Evolutionary conservation across 2,113 vertebrate species (phyloP).

Genomic region (Lota lota): DNA sequence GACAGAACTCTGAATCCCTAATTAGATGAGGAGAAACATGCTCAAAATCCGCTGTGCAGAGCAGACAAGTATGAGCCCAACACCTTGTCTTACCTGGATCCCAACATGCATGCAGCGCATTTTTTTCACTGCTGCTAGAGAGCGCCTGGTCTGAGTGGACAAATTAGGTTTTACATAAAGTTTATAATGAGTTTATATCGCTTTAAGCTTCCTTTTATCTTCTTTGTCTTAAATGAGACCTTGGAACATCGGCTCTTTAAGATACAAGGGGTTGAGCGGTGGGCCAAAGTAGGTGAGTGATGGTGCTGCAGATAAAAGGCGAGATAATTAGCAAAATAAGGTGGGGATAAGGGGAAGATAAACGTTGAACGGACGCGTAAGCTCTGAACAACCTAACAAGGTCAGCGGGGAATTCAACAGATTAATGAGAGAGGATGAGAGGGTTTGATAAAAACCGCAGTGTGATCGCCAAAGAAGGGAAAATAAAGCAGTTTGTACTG

Average conservation of each 20-base stretch:
- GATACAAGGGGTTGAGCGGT: conserved; percentile 30
- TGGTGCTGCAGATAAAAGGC: conserved; percentile 41
- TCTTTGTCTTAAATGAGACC: too few species aligned
- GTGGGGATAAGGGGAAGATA: conserved; percentile 47
- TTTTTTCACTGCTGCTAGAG: too few species aligned
- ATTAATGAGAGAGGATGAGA: conserved; percentile 37
- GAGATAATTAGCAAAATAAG: conserved; percentile 50
- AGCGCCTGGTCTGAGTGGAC: too few species aligned
- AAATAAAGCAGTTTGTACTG: conserved; percentile 6
- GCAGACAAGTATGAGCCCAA: too few species aligned
- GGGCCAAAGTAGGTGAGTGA: conserved; percentile 35
- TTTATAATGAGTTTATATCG: too few species aligned
- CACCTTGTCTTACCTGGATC: too few species aligned
- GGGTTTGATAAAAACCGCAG: conserved; percentile 31
- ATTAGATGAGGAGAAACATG: too few species aligned
- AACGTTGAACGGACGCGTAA: conserved; percentile 39
- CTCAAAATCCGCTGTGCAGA: too few species aligned
- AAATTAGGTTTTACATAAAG: too few species aligned
- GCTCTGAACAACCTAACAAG: conserved; percentile 42
- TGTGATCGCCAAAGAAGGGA: not conserved
- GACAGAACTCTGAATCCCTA: too few species aligned
- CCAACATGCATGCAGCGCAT: too few species aligned
- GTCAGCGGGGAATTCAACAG: conserved; percentile 32
- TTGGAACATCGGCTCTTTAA: conserved; percentile 43
- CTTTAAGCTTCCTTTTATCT: too few species aligned